Base-by-base conservation (phyloP, 2,888 invertebrate genomes). In the Amphipoea oculea region DNA sequence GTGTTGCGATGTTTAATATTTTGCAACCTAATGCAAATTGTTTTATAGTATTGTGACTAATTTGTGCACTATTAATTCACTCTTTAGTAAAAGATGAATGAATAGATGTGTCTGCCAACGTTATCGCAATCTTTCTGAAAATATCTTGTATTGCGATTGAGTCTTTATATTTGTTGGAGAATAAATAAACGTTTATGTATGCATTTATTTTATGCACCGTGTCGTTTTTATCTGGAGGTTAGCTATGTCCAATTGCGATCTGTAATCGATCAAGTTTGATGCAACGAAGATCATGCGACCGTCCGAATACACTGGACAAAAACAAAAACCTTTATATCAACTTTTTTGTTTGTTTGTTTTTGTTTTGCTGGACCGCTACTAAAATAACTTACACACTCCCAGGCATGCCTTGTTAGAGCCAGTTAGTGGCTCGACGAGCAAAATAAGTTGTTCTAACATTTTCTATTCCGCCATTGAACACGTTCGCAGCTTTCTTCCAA, bases 1-100 rank as follows among this genome's bases (percentile, higher is more conserved):
- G 87, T 90, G 82, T 66, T 60, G 79, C 48, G 51, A 75, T 81
- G 77, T 80, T 81, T 83, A 40, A 74, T 79, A 86, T 77, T 84
- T 84, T 86, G 79, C 84, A 76, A 85, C 29, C 23, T 65, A 66
- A 72, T 66, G 63, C 23, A 79, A 65, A 68, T 57, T 36, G 42
- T 76, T 63, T 20, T 67, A 62, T 72, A 72, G 51, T 77, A 63
- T 72, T n/a, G 36, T 76, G 69, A 70, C n/a, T 73, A 63, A 67
- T 84, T 87, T 66, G 54, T 86, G 42, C 40, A 71, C 17, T 57
- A 57, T 68, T 73, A 17, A 65, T 85, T 69, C 12, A n/a, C n/a
- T 73, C 6, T 48, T 76, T 48, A 29, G 36, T n/a, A 40, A 63
- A 67, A 66, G 36, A 73, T 76, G 66, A 84, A 85, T 51, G 63